Conservation (phyloP, 2,888 invertebrate species). For the Eugnorisma glareosa region DNA sequence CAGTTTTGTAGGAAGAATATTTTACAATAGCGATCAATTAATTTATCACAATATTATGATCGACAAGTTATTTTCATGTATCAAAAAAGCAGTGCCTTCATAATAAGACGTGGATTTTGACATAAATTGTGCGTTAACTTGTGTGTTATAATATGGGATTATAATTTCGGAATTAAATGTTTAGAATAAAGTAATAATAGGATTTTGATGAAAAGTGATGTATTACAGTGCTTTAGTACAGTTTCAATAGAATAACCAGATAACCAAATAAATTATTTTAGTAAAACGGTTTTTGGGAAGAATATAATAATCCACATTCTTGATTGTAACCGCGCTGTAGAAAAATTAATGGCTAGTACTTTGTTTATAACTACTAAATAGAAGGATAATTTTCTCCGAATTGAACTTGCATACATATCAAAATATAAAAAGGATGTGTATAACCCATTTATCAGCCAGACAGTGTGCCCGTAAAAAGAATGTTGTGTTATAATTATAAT, state of each 20-base stretch:
- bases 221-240: slow-evolving; percentile 46
- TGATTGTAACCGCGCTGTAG: background rate
- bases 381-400: slow-evolving; percentile 24
- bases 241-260: slow-evolving; percentile 29
- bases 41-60: slow-evolving; percentile 72
- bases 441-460: slow-evolving; percentile 1
- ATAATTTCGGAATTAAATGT: slow-evolving; percentile 67
- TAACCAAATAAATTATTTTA: slow-evolving; percentile 54
- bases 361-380: background rate
- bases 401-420: slow-evolving; percentile 61
- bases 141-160: slow-evolving; percentile 65
- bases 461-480: background rate
- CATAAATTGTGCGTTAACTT: slow-evolving; percentile 71
- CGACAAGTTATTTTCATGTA: slow-evolving; percentile 65
- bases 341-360: background rate
- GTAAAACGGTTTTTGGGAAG: slow-evolving; percentile 23
- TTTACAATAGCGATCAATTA: slow-evolving; percentile 60
- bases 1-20: slow-evolving; percentile 46
- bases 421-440: slow-evolving; percentile 39
- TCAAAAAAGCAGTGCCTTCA: slow-evolving; percentile 87
- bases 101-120: slow-evolving; percentile 77
- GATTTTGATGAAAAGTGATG: slow-evolving; percentile 58
- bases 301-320: background rate
- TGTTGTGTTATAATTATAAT: background rate
- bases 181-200: slow-evolving; percentile 66